phyloP scores from a whole-genome alignment of 2,888 invertebrate genomes.

The Drosophila pseudotalamancana region DNA sequence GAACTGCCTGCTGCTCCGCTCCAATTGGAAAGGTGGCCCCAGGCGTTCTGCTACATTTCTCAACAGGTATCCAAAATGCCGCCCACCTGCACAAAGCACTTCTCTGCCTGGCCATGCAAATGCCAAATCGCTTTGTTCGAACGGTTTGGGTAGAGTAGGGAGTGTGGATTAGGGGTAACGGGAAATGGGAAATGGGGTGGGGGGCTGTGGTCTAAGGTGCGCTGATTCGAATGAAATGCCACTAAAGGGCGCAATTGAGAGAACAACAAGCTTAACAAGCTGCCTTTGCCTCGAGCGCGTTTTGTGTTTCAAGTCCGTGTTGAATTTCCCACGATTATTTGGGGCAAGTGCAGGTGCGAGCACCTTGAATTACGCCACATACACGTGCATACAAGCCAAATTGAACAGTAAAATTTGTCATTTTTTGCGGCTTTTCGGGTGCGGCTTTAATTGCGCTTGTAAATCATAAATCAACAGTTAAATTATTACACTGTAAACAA shows the following conservation, averaged over 20 bases:
- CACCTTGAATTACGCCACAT: neutral
- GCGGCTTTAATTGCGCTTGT: slow-evolving; percentile 50
- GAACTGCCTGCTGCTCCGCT: slow-evolving; percentile 49
- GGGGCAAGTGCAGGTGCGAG: neutral
- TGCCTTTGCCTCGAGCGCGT: slow-evolving; percentile 41
- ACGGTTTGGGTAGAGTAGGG: neutral
- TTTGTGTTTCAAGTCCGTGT: slow-evolving; percentile 21
- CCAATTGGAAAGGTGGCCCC: slow-evolving; percentile 53
- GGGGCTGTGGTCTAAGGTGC: slow-evolving; percentile 2
- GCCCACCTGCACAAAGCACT: slow-evolving; percentile 31
- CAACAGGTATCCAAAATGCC: slow-evolving; percentile 58
- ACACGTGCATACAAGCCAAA: slow-evolving; percentile 47
- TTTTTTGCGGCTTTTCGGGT: slow-evolving; percentile 41
- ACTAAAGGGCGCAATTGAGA: slow-evolving; percentile 70
- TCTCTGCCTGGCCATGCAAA: slow-evolving; percentile 40
- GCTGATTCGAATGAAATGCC: slow-evolving; percentile 53
- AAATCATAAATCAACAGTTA: slow-evolving; percentile 70
- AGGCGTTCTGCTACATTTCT: slow-evolving; percentile 39
- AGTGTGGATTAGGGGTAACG: neutral
- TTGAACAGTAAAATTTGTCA: slow-evolving; percentile 58
- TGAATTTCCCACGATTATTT: slow-evolving; percentile 34
- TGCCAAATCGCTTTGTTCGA: slow-evolving; percentile 40
- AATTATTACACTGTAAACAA: slow-evolving; percentile 48
- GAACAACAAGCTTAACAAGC: slow-evolving; percentile 77
- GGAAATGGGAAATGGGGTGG: neutral